Evolutionary conservation across 2,888 invertebrate genomes (phyloP).

Genomic region (Saturnia pavonia): DNA sequence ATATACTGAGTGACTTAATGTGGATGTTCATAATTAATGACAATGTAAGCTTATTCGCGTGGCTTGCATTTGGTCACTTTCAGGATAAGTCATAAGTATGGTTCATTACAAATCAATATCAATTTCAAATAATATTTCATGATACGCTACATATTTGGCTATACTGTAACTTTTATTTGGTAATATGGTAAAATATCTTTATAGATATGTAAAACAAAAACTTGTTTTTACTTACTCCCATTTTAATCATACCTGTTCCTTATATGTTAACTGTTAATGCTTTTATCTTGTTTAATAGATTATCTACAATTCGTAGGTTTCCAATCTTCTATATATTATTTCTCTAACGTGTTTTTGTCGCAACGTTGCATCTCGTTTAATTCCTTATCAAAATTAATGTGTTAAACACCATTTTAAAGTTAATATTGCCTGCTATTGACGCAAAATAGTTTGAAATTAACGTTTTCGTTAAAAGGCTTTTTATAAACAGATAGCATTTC

Average conservation of each 20-base stretch:
- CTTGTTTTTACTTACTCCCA: not conserved
- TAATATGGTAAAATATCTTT: not conserved
- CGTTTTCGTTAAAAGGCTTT: too few species aligned
- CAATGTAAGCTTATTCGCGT: conserved; percentile 20
- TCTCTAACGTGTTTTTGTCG: too few species aligned
- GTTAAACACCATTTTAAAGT: too few species aligned
- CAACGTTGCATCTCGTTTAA: too few species aligned
- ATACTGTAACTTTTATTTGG: not conserved
- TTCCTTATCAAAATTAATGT: too few species aligned
- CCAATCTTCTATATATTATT: too few species aligned
- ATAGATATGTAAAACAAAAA: not conserved
- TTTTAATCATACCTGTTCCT: not conserved
- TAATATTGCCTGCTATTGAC: too few species aligned
- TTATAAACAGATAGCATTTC: too few species aligned
- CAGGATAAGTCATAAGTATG: not conserved
- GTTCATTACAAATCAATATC: not conserved
- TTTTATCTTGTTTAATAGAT: too few species aligned
- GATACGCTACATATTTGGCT: not conserved
- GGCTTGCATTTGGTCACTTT: conserved; percentile 19
- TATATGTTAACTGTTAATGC: too few species aligned
- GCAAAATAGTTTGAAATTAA: too few species aligned
- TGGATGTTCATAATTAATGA: conserved; percentile 26
- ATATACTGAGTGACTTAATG: conserved; percentile 24
- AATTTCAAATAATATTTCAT: not conserved
- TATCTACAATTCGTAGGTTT: too few species aligned